These are phyloP conservation scores for Paedocypris micromegethes DNA, from an alignment of 2,797 vertebrate species.

Conservation along the genomic window DNA sequence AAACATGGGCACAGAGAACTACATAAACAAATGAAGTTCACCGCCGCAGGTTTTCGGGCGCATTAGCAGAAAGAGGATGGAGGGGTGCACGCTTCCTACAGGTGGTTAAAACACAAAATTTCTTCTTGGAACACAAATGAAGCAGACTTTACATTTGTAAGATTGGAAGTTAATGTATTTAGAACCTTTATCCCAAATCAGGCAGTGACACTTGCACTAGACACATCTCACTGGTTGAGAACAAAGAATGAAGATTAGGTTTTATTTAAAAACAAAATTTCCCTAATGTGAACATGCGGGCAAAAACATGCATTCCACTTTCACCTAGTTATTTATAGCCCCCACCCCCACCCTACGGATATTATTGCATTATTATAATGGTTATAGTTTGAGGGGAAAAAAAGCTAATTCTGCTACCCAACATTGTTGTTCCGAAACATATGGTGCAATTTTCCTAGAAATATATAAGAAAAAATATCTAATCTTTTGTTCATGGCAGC, in stretches of 20 bases:
- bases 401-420: neutral
- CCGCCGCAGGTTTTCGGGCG: slow-evolving; percentile 38
- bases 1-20: slow-evolving; percentile 43
- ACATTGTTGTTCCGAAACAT: neutral
- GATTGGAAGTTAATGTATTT: slow-evolving; percentile 39
- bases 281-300: slow-evolving; percentile 6
- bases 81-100: slow-evolving; percentile 25
- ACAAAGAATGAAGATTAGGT: slow-evolving; percentile 17
- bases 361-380: no score
- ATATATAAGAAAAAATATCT: neutral
- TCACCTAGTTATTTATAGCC: neutral
- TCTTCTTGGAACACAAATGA: slow-evolving; percentile 38
- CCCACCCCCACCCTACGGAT: no score
- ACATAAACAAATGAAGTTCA: slow-evolving; percentile 49
- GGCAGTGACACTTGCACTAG: slow-evolving; percentile 17
- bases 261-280: slow-evolving; percentile 24
- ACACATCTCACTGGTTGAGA: slow-evolving; percentile 26
- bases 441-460: neutral
- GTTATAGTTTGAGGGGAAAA: neutral
- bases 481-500: neutral
- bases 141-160: slow-evolving; percentile 34
- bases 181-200: slow-evolving; percentile 23
- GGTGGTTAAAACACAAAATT: slow-evolving; percentile 36
- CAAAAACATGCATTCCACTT: slow-evolving; percentile 1
- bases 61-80: slow-evolving; percentile 17